A percentile compares a stretch with the other conserved stretches of the same genome.
phyloP scores from a whole-genome alignment of 2,888 invertebrate genomes.

The Cactoblastis cactorum region DNA sequence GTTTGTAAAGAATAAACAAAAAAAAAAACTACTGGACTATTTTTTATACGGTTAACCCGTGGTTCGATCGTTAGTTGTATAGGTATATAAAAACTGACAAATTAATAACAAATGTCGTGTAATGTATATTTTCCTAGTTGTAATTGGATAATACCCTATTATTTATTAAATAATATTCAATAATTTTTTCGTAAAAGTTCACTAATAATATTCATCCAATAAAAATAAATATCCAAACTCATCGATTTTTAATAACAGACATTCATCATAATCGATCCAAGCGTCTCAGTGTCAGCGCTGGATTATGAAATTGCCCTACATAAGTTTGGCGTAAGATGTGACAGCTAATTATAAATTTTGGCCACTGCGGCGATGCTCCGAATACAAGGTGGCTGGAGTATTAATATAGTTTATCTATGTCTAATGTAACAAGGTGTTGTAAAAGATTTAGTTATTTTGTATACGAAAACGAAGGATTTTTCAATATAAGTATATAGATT shows the following conservation, averaged over 20 bases:
- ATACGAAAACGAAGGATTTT: too few species aligned
- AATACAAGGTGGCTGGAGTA: slow-evolving; percentile 26
- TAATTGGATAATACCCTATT: too few species aligned
- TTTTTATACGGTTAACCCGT: too few species aligned
- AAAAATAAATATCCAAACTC: not conserved
- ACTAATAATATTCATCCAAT: not conserved
- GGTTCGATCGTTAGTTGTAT: too few species aligned
- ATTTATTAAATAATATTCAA: too few species aligned
- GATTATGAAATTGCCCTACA: slow-evolving; percentile 52
- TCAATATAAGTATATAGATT: too few species aligned
- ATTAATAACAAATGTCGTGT: too few species aligned
- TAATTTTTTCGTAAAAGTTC: too few species aligned
- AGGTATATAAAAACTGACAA: too few species aligned
- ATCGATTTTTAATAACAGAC: slow-evolving; percentile 25
- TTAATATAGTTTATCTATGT: slow-evolving; percentile 3
- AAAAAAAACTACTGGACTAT: too few species aligned
- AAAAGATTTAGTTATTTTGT: not conserved
- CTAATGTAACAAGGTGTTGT: not conserved
- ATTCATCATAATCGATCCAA: slow-evolving; percentile 34
- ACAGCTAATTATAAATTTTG: slow-evolving; percentile 49
- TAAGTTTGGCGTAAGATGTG: slow-evolving; percentile 48
- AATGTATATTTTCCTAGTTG: too few species aligned
- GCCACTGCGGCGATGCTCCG: slow-evolving; percentile 40
- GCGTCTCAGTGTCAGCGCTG: slow-evolving; percentile 36
- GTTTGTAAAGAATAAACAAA: too few species aligned